A percentile compares a stretch with the other conserved stretches of the same genome.
These are phyloP conservation scores for Leptinotarsa haldemani DNA, from an alignment of 2,888 invertebrate genomes.

Conservation along the genomic window DNA sequence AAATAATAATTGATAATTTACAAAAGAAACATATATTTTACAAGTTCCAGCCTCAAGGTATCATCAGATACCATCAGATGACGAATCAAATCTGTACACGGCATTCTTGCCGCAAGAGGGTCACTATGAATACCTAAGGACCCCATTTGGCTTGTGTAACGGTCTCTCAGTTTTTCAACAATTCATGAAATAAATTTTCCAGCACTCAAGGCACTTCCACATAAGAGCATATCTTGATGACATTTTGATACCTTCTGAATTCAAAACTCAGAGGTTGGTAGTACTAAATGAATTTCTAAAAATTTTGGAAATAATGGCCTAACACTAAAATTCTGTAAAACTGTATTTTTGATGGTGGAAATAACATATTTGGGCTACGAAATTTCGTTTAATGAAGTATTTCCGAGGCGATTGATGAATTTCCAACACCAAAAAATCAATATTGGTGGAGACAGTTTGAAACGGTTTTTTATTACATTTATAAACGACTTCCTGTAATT, in stretches of 20 bases:
- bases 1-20: conserved; percentile 44
- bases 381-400: conserved; percentile 18
- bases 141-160: no score
- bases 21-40: conserved; percentile 40
- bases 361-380: conserved; percentile 21
- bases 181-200: no score
- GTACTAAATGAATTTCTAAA: no score
- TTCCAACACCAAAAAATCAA: not conserved
- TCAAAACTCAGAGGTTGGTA: no score
- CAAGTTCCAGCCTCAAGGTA: conserved; percentile 45
- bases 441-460: conserved; percentile 33
- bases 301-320: not conserved
- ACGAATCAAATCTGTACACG: conserved; percentile 38
- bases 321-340: conserved; percentile 6
- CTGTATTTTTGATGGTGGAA: conserved; percentile 8
- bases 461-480: conserved; percentile 39
- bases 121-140: conserved; percentile 19
- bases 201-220: no score
- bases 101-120: conserved; percentile 51
- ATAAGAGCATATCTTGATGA: no score
- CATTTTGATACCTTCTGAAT: no score
- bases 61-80: conserved; percentile 51
- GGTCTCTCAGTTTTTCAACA: no score
- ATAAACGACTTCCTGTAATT: conserved; percentile 24
- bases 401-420: no score